phyloP scores from a whole-genome alignment of 2,797 vertebrate genomes.

The Galaxias olidus region DNA sequence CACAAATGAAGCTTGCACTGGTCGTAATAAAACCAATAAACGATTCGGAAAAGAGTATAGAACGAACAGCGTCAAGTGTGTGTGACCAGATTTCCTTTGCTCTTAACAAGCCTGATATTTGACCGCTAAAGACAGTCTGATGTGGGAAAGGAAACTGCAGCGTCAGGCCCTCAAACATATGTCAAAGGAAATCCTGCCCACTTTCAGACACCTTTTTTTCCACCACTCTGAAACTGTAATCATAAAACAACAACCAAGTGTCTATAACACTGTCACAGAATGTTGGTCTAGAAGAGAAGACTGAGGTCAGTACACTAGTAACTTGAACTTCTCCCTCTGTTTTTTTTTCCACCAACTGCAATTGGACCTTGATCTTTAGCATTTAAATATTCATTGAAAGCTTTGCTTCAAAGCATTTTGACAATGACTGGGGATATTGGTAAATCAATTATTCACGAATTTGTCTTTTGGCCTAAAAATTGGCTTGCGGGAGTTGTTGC shows the following conservation, averaged over 20 bases:
- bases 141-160: constrained; percentile 10
- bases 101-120: background rate
- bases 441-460: constrained; percentile 47
- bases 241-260: constrained; percentile 32
- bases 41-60: background rate
- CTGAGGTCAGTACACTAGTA: constrained; percentile 33
- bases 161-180: constrained; percentile 31
- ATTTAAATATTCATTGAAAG: constrained; percentile 60
- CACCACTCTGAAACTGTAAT: constrained; percentile 45
- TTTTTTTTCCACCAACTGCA: background rate
- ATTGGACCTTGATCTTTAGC: constrained; percentile 40
- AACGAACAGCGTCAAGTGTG: background rate
- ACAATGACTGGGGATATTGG: constrained; percentile 43
- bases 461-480: constrained; percentile 2
- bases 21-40: too few species aligned
- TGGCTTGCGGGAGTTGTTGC: background rate
- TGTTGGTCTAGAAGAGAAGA: constrained; percentile 8
- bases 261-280: constrained; percentile 19
- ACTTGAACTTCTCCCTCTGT: constrained; percentile 19
- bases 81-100: background rate
- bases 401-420: constrained; percentile 31
- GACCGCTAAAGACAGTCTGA: constrained; percentile 8
- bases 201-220: constrained; percentile 3
- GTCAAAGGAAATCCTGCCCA: constrained; percentile 53
- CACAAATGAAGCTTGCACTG: too few species aligned